Conservation (phyloP, 2,888 invertebrate genomes). For the Drepanosiphum platanoidis region DNA sequence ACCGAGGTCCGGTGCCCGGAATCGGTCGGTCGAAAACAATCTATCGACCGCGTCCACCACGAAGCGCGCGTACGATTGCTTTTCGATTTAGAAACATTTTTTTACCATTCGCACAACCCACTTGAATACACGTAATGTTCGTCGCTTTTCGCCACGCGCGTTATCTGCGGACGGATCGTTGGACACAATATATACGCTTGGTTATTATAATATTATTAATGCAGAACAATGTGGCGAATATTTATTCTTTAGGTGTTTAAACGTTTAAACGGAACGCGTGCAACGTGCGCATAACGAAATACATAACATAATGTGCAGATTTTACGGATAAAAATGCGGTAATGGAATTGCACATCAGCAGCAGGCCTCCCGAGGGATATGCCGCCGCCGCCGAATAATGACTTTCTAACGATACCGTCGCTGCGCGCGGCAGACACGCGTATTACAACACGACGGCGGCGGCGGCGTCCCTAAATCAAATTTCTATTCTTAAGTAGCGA, state of each 20-base stretch:
- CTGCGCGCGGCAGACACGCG: not conserved
- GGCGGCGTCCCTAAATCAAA: not conserved
- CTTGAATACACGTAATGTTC: too few species aligned
- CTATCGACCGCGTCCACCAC: too few species aligned
- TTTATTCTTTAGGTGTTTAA: not conserved
- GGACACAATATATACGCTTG: too few species aligned
- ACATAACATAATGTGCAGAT: not conserved
- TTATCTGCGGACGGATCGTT: too few species aligned
- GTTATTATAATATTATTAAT: too few species aligned
- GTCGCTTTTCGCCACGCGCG: too few species aligned
- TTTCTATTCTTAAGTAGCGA: not conserved
- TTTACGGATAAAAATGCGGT: not conserved
- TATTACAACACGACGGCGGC: not conserved
- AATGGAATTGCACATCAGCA: not conserved
- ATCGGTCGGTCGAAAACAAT: too few species aligned
- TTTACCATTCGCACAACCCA: too few species aligned
- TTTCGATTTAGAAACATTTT: too few species aligned
- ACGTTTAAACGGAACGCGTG: not conserved
- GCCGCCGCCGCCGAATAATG: not conserved
- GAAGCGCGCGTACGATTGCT: too few species aligned
- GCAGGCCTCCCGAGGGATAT: not conserved
- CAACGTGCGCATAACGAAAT: not conserved
- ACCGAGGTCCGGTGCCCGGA: too few species aligned
- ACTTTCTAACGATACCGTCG: slow-evolving; percentile 3
- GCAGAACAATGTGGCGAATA: too few species aligned